A percentile compares a stretch with the other conserved stretches of the same genome.
phyloP scores from a whole-genome alignment of 2,113 vertebrate species.

The Upupa epops region DNA sequence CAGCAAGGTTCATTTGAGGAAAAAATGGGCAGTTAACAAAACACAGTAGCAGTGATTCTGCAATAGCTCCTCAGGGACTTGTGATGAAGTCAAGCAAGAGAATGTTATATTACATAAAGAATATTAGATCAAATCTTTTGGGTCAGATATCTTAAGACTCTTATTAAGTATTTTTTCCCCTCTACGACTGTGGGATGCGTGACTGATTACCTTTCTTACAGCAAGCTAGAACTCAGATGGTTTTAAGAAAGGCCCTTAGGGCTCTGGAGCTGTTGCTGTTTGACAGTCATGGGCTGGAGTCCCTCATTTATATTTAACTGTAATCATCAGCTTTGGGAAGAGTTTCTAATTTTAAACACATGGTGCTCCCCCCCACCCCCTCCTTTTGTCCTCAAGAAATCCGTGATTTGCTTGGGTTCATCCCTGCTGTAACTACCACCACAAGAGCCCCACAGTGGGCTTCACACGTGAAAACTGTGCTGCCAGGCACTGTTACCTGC shows the following conservation, averaged over 20 bases:
- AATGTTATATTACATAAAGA: slow-evolving; percentile 60
- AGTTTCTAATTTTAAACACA: slow-evolving; percentile 70
- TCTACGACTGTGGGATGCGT: background rate
- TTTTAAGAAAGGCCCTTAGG: slow-evolving; percentile 47
- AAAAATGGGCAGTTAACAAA: slow-evolving; percentile 54
- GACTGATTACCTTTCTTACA: slow-evolving; percentile 52
- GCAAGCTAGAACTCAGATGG: slow-evolving; percentile 19
- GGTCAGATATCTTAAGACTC: slow-evolving; percentile 40
- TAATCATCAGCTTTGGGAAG: slow-evolving; percentile 59
- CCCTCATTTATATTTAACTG: slow-evolving; percentile 73
- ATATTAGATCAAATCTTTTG: slow-evolving; percentile 57
- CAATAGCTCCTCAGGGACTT: slow-evolving; percentile 38
- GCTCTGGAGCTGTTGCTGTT: slow-evolving; percentile 53
- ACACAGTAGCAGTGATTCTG: slow-evolving; percentile 19
- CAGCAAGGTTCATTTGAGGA: slow-evolving; percentile 57
- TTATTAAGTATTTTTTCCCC: slow-evolving; percentile 21
- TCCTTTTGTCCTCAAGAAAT: slow-evolving; percentile 47
- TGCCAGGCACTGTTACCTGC: background rate
- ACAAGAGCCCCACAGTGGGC: background rate
- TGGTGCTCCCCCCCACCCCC: background rate
- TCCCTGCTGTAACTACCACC: slow-evolving; percentile 6
- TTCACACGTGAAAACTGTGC: background rate
- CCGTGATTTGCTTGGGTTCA: slow-evolving; percentile 49
- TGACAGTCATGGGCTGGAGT: slow-evolving; percentile 56
- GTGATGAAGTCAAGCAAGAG: slow-evolving; percentile 55